Evolutionary conservation across 2,888 invertebrate species (phyloP), one percentile per base, ranked within the genome.

Genomic region (Drosophila mimica): DNA sequence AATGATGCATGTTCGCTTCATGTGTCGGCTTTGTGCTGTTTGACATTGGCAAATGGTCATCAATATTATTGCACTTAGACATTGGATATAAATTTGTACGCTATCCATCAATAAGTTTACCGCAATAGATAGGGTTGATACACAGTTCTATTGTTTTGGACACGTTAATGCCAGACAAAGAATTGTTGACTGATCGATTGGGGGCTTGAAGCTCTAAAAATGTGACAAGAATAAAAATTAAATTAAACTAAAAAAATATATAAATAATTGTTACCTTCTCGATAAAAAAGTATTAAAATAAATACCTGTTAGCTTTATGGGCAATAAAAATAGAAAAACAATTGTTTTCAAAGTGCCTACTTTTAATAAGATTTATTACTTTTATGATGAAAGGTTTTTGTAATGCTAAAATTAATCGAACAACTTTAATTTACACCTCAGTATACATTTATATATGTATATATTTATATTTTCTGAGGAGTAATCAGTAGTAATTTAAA

Each of bases 51-150:
- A 46, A 46, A 52, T 52, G 34, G 48, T 46, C 77, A 81, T 81
- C 79, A 79, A 76, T 79, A 72, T 76, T 60, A 20, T 38, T 57
- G 67, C 67, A 73, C 36, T 53, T 73, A 53, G 60, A 46, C 33
- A 30, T n/a, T 51, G 49, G 54, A 56, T 71, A 48, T 34, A 71
- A 6, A 13, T n/a, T 28, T 61, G n/a, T 43, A 1, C 9, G 56
- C 79, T 72, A 73, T 79, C 74, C 65, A 77, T 77, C 74, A 77
- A 79, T 52, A 31, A 58, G 59, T 66, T 70, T 38, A 33, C 36
- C 43, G 6, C 58, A 54, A 65, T 62, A 38, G n/a, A 69, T 53
- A 59, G 36, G 56, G 38, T 33, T 56, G 57, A 65, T 62, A 58
- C 49, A 56, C 8, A 36, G 34, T 40, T 53, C 6, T 58, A 43